Evolutionary conservation across 2,888 invertebrate genomes (phyloP).

Genomic region (Emesis furor): DNA sequence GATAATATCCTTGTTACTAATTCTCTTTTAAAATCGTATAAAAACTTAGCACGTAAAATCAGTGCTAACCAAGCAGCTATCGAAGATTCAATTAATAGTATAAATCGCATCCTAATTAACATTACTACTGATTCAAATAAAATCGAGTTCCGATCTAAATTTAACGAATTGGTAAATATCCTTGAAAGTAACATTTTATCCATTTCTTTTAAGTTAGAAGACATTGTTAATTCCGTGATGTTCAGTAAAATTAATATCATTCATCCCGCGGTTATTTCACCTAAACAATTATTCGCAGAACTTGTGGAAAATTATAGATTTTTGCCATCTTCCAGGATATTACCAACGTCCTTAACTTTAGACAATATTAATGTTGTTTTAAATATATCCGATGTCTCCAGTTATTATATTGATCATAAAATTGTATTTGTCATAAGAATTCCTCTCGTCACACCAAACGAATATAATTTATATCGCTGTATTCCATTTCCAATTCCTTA

Average conservation of each 20-base stretch:
- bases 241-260: no score
- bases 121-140: no score
- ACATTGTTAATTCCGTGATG: not conserved
- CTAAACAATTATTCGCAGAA: not conserved
- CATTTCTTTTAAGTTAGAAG: not conserved
- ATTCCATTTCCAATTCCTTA: no score
- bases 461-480: no score
- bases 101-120: no score
- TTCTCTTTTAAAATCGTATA: not conserved
- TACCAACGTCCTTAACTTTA: not conserved
- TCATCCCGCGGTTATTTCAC: no score
- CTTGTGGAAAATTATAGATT: not conserved
- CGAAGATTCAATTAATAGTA: no score
- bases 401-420: not conserved
- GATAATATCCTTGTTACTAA: no score
- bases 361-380: not conserved
- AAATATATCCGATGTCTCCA: not conserved
- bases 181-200: not conserved
- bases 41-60: not conserved
- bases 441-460: no score
- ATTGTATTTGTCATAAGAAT: not conserved
- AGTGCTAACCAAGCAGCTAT: not conserved
- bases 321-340: not conserved
- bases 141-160: no score
- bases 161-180: not conserved